Evolutionary conservation across 2,797 vertebrate genomes (phyloP), one percentile per base, ranked within the genome.

Genomic region (Alosa sapidissima): DNA sequence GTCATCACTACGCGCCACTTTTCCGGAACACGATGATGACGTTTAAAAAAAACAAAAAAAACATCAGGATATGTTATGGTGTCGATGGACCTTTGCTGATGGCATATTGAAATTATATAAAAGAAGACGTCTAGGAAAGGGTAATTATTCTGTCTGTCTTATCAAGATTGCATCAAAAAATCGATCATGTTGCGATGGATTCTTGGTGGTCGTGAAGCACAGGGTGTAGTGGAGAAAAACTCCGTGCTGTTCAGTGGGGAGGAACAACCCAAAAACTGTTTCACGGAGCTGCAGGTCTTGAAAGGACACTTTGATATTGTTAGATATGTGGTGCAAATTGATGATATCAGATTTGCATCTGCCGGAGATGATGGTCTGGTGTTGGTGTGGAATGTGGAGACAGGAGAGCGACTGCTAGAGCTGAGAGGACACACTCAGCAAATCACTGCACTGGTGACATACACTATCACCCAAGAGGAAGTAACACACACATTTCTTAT

Each of bases 271-370:
- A 97, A 96, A 93, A 99, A 99, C 93, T 96, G 96, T 86, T 99
- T 98, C 91, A 99, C 98, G 28, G 98, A 99, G 86, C 96, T 99
- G 89, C 96, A 98, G 91, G 98, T 98, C 86, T 94, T 99, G 92
- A 98, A 96, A 95, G 97, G 96, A 90, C 98, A 99, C 94, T 97
- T 95, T 92, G 98, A 99, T 92, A 99, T 99, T 90, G 97, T 99
- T 89, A 96, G 98, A 89, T 99, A 98, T 95, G 95, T 99, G 91
- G 96, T 98, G 88, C 96, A 96, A 94, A 96, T 99, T 94, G 98
- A 99, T 96, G 96, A 97, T 89, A 95, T 88, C 95, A 98, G 98
- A 90, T 99, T 97, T 95, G 98, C 97, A n/a, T 99, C 98, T 60
- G 97, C 97, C 16, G 97, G 97, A 47, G 98, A 99, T 85, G 98